These are phyloP conservation scores for Eubasilissa splendida DNA, from an alignment of 2,888 invertebrate genomes.

Conservation along the genomic window DNA sequence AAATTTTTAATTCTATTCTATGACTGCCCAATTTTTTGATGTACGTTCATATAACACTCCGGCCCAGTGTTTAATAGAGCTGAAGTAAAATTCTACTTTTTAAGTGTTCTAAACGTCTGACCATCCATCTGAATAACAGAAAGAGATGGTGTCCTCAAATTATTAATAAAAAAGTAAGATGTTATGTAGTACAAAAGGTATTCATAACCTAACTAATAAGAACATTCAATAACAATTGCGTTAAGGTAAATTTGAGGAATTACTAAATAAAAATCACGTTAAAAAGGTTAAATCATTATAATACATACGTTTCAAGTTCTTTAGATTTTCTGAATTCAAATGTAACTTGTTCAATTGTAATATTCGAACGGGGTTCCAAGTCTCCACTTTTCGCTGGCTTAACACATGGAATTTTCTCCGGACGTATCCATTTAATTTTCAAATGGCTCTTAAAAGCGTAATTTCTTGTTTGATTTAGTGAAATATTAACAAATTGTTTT, in stretches of 20 bases:
- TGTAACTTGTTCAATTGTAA: slow-evolving; percentile 72
- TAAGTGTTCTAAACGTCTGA: no score
- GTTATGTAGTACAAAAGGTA: no score
- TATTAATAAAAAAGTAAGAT: no score
- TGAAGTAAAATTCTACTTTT: no score
- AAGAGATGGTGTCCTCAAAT: no score
- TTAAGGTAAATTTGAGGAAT: no score
- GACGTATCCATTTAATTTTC: slow-evolving; percentile 85
- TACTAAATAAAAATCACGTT: slow-evolving; percentile 44
- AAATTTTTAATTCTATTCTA: no score
- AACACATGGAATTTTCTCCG: slow-evolving; percentile 77
- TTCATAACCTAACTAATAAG: background rate
- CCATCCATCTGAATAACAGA: no score
- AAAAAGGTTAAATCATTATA: slow-evolving; percentile 59
- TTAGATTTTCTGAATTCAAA: slow-evolving; percentile 74
- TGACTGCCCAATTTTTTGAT: no score
- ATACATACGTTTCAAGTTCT: slow-evolving; percentile 78
- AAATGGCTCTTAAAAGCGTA: slow-evolving; percentile 75
- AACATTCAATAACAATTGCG: no score
- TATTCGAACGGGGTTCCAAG: slow-evolving; percentile 71
- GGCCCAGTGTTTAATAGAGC: no score
- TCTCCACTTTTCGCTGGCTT: slow-evolving; percentile 83
- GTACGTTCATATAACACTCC: no score
- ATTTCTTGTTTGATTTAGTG: slow-evolving; percentile 33
- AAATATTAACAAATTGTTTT: slow-evolving; percentile 38